Conservation (phyloP, 2,797 vertebrate genomes). For the Peromyscus eremicus region DNA sequence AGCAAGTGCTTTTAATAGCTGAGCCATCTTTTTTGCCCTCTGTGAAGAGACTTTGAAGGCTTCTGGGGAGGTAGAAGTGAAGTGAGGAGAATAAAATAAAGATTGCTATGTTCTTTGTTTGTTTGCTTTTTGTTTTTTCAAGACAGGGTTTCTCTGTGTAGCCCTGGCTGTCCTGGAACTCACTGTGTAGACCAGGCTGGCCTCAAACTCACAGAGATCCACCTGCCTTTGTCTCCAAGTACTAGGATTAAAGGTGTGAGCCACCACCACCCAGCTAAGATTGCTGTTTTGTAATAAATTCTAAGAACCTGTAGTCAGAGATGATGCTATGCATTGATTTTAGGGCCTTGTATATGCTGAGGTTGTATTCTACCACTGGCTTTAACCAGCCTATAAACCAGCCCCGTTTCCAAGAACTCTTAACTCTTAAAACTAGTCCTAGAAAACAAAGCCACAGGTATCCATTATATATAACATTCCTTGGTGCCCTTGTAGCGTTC, state of each 20-base stretch:
- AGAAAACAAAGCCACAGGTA: slow-evolving; percentile 14
- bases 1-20: not conserved
- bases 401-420: slow-evolving; percentile 6
- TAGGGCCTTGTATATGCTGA: not conserved
- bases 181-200: not conserved
- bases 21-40: not conserved
- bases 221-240: not conserved
- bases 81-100: not conserved
- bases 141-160: not conserved
- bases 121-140: not conserved
- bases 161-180: not conserved
- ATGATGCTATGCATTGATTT: not conserved
- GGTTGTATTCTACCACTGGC: not conserved
- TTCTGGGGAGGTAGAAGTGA: slow-evolving; percentile 26
- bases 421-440: not conserved
- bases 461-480: not conserved
- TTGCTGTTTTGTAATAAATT: not conserved
- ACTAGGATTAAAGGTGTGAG: not conserved
- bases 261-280: not conserved
- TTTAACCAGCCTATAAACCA: no score
- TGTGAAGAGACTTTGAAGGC: not conserved
- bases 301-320: not conserved
- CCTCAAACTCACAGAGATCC: not conserved
- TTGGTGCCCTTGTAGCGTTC: not conserved
- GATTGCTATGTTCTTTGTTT: not conserved